Percentiles rank a stretch among this genome's conserved stretches.
These are phyloP conservation scores for Morpho deidamia DNA, from an alignment of 2,888 invertebrate genomes.

Conservation along the genomic window DNA sequence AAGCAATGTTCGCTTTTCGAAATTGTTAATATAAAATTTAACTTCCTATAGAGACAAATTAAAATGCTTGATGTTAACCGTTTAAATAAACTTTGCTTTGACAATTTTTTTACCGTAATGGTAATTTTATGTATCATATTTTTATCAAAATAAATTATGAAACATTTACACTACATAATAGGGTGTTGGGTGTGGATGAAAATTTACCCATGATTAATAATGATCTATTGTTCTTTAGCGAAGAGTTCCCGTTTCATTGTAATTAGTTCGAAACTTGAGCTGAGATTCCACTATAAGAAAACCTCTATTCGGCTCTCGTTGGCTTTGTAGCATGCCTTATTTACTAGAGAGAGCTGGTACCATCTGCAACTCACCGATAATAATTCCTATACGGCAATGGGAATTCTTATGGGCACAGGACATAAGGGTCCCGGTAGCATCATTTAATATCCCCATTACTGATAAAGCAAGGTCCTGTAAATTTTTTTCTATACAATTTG, in stretches of 20 bases:
- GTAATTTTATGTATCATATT: too few relatives aligned
- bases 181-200: too few relatives aligned
- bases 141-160: too few relatives aligned
- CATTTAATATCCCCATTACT: slow-evolving; percentile 94
- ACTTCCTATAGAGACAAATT: too few relatives aligned
- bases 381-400: slow-evolving; percentile 88
- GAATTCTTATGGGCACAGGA: slow-evolving; percentile 91
- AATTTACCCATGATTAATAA: neutral
- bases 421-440: slow-evolving; percentile 96
- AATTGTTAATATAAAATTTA: too few relatives aligned
- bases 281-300: slow-evolving; percentile 35
- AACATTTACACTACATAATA: too few relatives aligned
- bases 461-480: slow-evolving; percentile 88
- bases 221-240: neutral
- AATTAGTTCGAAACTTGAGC: slow-evolving; percentile 5
- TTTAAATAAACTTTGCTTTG: too few relatives aligned
- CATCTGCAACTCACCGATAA: slow-evolving; percentile 85
- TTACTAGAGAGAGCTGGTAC: slow-evolving; percentile 38
- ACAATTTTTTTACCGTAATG: too few relatives aligned
- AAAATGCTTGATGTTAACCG: too few relatives aligned
- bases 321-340: slow-evolving; percentile 58
- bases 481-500: slow-evolving; percentile 33
- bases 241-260: neutral
- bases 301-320: slow-evolving; percentile 60
- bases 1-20: too few relatives aligned